These are phyloP conservation scores for Cladopsammia gracilis DNA, from an alignment of 64 coral and sea anemone genomes.

Conservation along the genomic window DNA sequence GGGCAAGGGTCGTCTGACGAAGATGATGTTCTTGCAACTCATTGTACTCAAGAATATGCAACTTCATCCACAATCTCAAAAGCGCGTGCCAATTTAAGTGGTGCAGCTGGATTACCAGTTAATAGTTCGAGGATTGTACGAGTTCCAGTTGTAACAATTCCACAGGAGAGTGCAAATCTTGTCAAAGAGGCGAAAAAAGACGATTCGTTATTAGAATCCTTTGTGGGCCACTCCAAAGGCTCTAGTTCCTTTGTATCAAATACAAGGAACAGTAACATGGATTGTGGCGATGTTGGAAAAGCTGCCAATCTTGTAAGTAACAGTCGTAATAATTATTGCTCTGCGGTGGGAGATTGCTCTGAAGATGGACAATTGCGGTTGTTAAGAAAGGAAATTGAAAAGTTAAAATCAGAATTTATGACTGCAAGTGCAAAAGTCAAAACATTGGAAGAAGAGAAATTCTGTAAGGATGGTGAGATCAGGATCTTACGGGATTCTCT, in stretches of 20 bases:
- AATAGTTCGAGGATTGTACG: not conserved
- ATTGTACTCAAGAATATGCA: constrained; percentile 21
- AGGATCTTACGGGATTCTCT: constrained; percentile 85
- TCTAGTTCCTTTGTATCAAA: not conserved
- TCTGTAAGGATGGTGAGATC: constrained; percentile 82
- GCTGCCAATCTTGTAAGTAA: not conserved
- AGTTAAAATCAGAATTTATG: constrained; percentile 41
- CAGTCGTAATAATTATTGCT: not conserved
- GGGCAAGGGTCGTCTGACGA: not conserved
- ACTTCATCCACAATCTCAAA: not conserved
- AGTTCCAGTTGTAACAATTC: not conserved
- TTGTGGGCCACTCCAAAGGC: not conserved
- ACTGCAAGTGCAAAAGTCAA: constrained; percentile 51
- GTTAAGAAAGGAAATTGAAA: constrained; percentile 45
- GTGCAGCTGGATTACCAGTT: not conserved
- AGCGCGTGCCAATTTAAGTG: not conserved
- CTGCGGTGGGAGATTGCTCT: not conserved
- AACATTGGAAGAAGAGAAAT: constrained; percentile 74
- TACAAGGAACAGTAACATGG: not conserved
- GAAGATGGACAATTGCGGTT: not conserved
- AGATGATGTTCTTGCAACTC: not conserved
- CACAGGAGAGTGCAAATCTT: not conserved
- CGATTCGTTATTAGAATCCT: not conserved
- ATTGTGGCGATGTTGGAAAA: not conserved
- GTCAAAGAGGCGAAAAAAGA: not conserved